These are phyloP conservation scores for Lathronympha strigana DNA, from an alignment of 2,888 invertebrate genomes.

Conservation along the genomic window DNA sequence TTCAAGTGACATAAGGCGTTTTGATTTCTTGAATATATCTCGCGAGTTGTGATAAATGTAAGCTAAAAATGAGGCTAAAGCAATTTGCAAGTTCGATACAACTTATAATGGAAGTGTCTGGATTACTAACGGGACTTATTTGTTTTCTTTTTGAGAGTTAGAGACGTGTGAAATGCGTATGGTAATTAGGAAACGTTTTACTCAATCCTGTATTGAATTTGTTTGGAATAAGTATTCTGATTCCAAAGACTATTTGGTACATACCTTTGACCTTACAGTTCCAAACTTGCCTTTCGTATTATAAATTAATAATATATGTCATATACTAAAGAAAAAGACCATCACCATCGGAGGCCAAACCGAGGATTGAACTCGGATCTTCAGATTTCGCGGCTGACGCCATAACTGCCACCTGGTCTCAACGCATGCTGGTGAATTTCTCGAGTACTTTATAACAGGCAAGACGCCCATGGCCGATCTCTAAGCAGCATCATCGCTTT, in stretches of 20 bases:
- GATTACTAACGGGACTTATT: background rate
- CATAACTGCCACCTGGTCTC: no score
- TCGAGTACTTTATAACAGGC: no score
- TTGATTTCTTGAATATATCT: background rate
- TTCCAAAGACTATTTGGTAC: background rate
- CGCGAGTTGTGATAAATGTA: constrained; percentile 29
- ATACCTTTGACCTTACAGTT: background rate
- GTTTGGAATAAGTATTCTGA: background rate
- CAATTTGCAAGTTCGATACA: constrained; percentile 23
- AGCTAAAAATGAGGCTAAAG: constrained; percentile 15
- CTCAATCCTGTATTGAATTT: background rate
- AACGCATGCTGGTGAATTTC: no score
- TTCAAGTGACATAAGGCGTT: constrained; percentile 4
- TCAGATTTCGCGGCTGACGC: no score
- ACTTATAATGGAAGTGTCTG: constrained; percentile 24
- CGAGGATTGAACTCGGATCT: no score
- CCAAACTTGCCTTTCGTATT: no score
- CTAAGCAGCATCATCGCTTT: no score
- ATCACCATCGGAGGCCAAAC: no score
- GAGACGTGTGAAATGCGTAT: background rate
- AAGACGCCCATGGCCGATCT: no score
- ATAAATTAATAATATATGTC: no score
- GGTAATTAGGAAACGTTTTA: background rate
- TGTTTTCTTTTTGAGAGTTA: background rate
- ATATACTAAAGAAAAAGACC: no score